Evolutionary conservation across 2,888 invertebrate genomes (phyloP), one percentile per base, ranked within the genome.

Genomic region (Eumacrocentrus americanus): DNA sequence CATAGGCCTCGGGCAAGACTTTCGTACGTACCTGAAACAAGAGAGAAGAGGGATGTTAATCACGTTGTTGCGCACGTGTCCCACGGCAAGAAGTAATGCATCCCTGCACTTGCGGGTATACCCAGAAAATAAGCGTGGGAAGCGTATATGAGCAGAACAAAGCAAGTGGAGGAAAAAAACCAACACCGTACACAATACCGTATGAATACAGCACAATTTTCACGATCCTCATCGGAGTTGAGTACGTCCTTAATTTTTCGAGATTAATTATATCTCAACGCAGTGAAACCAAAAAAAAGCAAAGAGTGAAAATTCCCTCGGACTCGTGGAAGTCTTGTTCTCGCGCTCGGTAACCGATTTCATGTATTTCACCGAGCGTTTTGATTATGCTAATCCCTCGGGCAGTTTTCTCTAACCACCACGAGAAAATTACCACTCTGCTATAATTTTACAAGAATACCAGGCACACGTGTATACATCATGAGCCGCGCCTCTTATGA

Each of bases 381-480:
- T 66, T 66, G 66, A 66, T 66, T 66, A 66, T 66, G 64, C 64
- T 66, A 66, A 66, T 66, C 61, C 63, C 40, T 44, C 61, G 57
- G 47, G 58, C 58, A 51, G 54, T 53, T 55, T 58, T 56, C 53
- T 48, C 53, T 20, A 6, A 12, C 34, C 53, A 29, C 42, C 46
- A 20, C 47, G 23, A 34, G 40, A 14, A 62, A 63, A 65, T 63
- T 63, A 54, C 56, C 56, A 46, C 50, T 42, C 23, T 35, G 23
- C n/a, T n/a, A 34, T 51, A 51, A 51, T 51, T 51, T 51, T 20
- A 37, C 51, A 22, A 51, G 18, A 37, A 51, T 20, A 22, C 7
- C n/a, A 34, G 37, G 9, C 16, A 7, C n/a, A 51, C 20, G 5
- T 51, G 29, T 25, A 23, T 22, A 25, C 11, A 23, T 52, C 9